Percentiles rank a stretch among this genome's conserved stretches.
These are phyloP conservation scores for Oncorhynchus keta DNA, from an alignment of 2,113 vertebrate species.

Conservation along the genomic window DNA sequence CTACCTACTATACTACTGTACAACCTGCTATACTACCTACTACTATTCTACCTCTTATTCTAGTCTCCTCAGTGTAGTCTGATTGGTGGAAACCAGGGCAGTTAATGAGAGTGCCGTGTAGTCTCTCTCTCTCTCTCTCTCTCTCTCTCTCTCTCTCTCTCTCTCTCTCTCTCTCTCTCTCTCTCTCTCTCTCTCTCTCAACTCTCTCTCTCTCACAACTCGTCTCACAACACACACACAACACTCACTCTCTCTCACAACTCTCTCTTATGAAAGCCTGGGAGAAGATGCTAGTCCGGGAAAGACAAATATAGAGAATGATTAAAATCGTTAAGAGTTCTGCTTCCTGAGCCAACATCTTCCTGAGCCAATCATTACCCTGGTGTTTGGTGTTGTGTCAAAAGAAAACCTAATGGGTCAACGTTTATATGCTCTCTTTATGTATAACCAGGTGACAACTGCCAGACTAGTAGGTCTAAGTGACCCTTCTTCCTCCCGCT, in stretches of 20 bases:
- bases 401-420: conserved; percentile 65
- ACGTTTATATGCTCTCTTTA: conserved; percentile 55
- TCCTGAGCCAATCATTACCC: conserved; percentile 38
- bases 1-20: no score
- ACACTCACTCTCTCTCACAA: no score
- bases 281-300: conserved; percentile 67
- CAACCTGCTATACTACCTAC: no score
- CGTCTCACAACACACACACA: no score
- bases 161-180: no score
- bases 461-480: conserved; percentile 31
- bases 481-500: no score
- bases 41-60: neutral
- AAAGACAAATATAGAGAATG: conserved; percentile 71
- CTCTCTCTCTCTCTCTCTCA: no score
- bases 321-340: conserved; percentile 68
- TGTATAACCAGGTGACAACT: conserved; percentile 57
- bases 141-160: no score
- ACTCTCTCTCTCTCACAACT: no score
- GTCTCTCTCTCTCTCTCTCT: conserved; percentile 7
- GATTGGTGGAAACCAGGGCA: conserved; percentile 6
- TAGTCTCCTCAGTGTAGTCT: conserved; percentile 16
- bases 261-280: conserved; percentile 61
- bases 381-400: conserved; percentile 58
- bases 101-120: conserved; percentile 35
- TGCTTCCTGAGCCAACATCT: conserved; percentile 65